Evolutionary conservation across 2,797 vertebrate genomes (phyloP).

Genomic region (Synanceia verrucosa): DNA sequence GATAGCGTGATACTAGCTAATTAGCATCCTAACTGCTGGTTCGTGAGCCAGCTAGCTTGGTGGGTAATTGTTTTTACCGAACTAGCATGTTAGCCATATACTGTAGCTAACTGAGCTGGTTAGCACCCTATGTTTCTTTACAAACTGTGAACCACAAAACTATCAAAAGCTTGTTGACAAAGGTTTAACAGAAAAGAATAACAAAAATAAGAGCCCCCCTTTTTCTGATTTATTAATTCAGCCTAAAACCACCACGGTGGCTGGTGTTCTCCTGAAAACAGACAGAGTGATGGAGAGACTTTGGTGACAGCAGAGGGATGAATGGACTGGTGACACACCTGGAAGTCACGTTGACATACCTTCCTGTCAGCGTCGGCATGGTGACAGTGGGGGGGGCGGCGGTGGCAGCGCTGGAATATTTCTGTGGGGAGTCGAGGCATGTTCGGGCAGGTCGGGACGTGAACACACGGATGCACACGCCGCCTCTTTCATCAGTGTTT

Average conservation of each 20-base stretch:
- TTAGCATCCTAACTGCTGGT: too few species aligned
- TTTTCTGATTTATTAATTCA: background rate
- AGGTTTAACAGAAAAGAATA: background rate
- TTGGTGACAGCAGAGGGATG: slow-evolving; percentile 15
- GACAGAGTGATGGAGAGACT: slow-evolving; percentile 4
- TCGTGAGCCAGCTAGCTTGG: too few species aligned
- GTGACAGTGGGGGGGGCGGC: slow-evolving; percentile 13
- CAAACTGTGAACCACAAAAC: too few species aligned
- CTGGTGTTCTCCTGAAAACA: slow-evolving; percentile 11
- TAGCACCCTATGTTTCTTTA: too few species aligned
- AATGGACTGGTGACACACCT: slow-evolving; percentile 36
- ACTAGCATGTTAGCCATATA: too few species aligned
- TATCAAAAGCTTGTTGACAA: background rate
- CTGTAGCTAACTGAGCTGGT: too few species aligned
- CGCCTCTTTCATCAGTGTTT: slow-evolving; percentile 40
- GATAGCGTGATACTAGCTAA: too few species aligned
- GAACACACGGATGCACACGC: slow-evolving; percentile 11
- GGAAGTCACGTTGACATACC: slow-evolving; percentile 1
- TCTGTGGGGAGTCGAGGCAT: slow-evolving; percentile 15
- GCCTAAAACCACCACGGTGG: background rate
- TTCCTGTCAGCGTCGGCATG: slow-evolving; percentile 18
- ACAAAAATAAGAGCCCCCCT: too few species aligned
- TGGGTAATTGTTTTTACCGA: too few species aligned
- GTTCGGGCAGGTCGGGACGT: slow-evolving; percentile 44
- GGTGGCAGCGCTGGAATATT: too few species aligned